phyloP scores from a whole-genome alignment of 2,888 invertebrate genomes.

The Diarsia dahlii region DNA sequence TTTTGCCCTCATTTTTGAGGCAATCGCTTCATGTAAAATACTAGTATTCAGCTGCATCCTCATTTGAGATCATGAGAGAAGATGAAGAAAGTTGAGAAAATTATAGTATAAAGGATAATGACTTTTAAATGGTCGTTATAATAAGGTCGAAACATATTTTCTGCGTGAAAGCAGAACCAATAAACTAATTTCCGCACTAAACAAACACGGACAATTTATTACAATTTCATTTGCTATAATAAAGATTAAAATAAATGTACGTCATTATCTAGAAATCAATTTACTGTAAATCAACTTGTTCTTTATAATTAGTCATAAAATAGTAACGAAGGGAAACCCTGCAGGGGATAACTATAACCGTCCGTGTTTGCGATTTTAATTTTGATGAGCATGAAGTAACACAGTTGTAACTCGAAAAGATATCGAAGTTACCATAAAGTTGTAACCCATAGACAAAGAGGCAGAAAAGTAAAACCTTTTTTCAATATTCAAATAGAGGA shows the following conservation, averaged over 20 bases:
- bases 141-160: neutral
- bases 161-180: neutral
- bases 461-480: neutral
- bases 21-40: too few relatives aligned
- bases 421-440: neutral
- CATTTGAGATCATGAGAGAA: neutral
- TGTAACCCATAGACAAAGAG: neutral
- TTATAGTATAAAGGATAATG: neutral
- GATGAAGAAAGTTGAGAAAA: neutral
- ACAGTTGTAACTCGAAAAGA: neutral
- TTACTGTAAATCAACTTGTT: constrained; percentile 11
- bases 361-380: constrained; percentile 7
- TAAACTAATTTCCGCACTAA: neutral
- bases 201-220: neutral
- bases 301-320: constrained; percentile 18
- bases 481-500: constrained; percentile 29
- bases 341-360: neutral
- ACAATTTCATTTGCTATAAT: neutral
- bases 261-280: constrained; percentile 18
- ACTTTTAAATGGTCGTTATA: neutral
- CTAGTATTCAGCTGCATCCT: neutral
- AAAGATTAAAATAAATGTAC: constrained; percentile 2
- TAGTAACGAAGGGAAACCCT: constrained; percentile 10
- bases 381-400: neutral
- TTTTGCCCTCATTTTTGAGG: neutral